Percentiles rank a stretch among this genome's conserved stretches.
phyloP scores from a whole-genome alignment of 2,888 invertebrate genomes.

The Girardia tigrina region DNA sequence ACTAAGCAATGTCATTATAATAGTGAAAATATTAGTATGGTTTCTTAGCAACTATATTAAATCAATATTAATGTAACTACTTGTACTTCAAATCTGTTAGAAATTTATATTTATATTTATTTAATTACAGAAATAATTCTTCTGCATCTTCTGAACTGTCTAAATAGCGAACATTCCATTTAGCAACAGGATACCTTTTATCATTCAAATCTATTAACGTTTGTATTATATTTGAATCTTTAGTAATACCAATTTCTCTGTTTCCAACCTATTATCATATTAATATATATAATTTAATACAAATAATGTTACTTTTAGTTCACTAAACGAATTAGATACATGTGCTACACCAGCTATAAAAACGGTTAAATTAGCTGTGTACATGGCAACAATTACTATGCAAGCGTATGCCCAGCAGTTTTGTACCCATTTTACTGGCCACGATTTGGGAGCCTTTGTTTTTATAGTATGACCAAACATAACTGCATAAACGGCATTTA shows the following conservation, averaged over 20 bases:
- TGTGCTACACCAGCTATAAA: constrained; percentile 62
- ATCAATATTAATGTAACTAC: not conserved
- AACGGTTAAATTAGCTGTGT: constrained; percentile 82
- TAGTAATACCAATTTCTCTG: not conserved
- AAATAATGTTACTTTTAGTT: not conserved
- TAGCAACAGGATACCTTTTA: constrained; percentile 8
- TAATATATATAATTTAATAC: not conserved
- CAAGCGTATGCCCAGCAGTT: constrained; percentile 88
- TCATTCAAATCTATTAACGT: constrained; percentile 25
- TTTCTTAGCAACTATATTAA: not conserved
- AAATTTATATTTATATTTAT: not conserved
- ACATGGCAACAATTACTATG: constrained; percentile 81
- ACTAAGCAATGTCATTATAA: not conserved
- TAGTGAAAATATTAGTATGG: constrained; percentile 3
- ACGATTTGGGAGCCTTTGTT: constrained; percentile 83
- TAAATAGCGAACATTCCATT: constrained; percentile 27
- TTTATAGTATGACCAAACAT: constrained; percentile 80
- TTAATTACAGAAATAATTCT: constrained; percentile 26
- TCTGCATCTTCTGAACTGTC: constrained; percentile 21
- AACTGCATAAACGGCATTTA: constrained; percentile 83
- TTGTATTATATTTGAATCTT: constrained; percentile 29
- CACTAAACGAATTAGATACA: not conserved
- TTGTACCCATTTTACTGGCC: constrained; percentile 87
- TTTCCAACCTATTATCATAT: not conserved
- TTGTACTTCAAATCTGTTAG: not conserved